A percentile compares a stretch with the other conserved stretches of the same genome.
Evolutionary conservation across 1,140 invertebrate genomes (phyloP).

Genomic region (Drosophila auraria): DNA sequence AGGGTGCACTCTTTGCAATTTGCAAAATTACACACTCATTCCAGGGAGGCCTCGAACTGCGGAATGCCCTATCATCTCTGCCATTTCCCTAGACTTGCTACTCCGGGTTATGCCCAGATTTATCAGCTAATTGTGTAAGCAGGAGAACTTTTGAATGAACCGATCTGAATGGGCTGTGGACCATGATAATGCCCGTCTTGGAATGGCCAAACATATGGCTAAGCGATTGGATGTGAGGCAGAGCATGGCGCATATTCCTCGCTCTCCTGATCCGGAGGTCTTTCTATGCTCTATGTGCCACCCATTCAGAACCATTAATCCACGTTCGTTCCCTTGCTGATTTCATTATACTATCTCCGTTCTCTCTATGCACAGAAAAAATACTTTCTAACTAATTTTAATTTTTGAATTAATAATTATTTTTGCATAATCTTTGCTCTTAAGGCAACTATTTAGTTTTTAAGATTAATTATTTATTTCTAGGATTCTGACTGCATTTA

Average conservation of each 20-base stretch:
- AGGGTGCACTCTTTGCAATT: constrained; percentile 48
- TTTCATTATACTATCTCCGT: constrained; percentile 10
- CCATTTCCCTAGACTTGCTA: not conserved
- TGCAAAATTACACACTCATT: constrained; percentile 24
- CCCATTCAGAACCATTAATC: constrained; percentile 10
- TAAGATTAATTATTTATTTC: too few relatives aligned
- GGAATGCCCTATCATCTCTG: constrained; percentile 29
- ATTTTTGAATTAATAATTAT: not conserved
- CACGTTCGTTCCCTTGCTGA: constrained; percentile 8
- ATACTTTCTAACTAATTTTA: not conserved
- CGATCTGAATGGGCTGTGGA: constrained; percentile 22
- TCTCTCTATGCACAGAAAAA: constrained; percentile 14
- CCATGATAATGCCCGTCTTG: not conserved
- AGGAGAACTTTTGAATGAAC: constrained; percentile 12
- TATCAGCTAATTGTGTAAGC: constrained; percentile 51
- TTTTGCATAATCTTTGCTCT: too few relatives aligned
- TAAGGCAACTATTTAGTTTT: too few relatives aligned
- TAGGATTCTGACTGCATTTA: not conserved
- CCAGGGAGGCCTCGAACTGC: constrained; percentile 1
- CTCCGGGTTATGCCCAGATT: constrained; percentile 3
- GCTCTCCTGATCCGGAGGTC: constrained; percentile 23
- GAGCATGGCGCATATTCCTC: constrained; percentile 15
- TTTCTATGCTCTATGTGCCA: constrained; percentile 5
- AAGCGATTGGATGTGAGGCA: constrained; percentile 25
- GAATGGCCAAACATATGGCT: constrained; percentile 22